Conservation (phyloP, 1,140 invertebrate genomes). For the Microvelia longipes region DNA sequence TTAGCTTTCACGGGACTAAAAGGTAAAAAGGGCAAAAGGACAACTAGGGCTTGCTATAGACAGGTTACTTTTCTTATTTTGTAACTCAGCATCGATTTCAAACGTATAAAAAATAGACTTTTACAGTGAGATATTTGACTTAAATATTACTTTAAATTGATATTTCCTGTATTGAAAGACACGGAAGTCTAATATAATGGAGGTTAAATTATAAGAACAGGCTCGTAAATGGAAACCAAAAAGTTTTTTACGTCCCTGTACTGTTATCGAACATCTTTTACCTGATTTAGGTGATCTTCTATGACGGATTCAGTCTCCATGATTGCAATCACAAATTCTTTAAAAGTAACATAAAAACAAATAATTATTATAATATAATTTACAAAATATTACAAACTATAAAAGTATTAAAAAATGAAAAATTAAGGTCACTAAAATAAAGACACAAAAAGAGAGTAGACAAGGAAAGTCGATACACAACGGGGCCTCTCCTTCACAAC, state of each 20-base stretch:
- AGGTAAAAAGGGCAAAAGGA: constrained; percentile 1
- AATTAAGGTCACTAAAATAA: neutral
- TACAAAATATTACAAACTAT: neutral
- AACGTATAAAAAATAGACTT: neutral
- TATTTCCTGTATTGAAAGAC: neutral
- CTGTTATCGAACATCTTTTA: too few species aligned
- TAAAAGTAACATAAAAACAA: neutral
- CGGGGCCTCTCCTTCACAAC: neutral
- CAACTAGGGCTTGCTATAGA: neutral
- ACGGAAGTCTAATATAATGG: neutral
- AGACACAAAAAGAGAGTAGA: neutral
- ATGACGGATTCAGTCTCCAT: neutral
- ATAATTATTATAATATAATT: neutral
- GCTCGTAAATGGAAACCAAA: neutral
- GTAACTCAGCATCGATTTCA: neutral
- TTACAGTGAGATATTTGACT: neutral
- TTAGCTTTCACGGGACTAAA: constrained; percentile 3
- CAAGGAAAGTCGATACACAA: neutral
- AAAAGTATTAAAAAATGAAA: neutral
- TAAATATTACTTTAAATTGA: neutral
- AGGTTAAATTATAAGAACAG: neutral
- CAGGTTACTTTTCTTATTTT: neutral
- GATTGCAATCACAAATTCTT: neutral
- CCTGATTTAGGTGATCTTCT: neutral
- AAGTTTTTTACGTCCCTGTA: neutral